Percentiles rank a stretch among this genome's conserved stretches.
phyloP scores from a whole-genome alignment of 2,113 vertebrate species.

The Orientallactaga bullata region DNA sequence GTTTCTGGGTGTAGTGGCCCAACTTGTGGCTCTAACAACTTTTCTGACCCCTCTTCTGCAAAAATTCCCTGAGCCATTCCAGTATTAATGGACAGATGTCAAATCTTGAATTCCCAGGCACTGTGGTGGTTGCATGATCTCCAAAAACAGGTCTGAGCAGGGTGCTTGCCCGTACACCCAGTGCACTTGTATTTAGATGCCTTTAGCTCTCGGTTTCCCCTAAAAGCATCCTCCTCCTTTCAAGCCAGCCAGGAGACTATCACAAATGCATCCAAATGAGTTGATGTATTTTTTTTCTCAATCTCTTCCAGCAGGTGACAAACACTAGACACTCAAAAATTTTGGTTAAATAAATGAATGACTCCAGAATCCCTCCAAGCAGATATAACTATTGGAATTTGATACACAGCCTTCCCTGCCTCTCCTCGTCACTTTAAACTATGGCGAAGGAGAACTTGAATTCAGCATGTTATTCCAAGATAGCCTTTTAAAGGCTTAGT shows the following conservation, averaged over 20 bases:
- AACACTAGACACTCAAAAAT: not conserved
- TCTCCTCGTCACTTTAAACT: not conserved
- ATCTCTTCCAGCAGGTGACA: not conserved
- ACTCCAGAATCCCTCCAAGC: not conserved
- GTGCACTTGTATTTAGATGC: not conserved
- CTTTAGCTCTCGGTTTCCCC: not conserved
- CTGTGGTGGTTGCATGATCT: not conserved
- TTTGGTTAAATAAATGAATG: not conserved
- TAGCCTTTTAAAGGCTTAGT: not conserved
- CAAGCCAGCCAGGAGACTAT: not conserved
- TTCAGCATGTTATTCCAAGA: not conserved
- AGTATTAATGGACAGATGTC: not conserved
- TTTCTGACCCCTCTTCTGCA: too few species aligned
- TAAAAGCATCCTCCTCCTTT: not conserved
- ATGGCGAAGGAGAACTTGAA: not conserved
- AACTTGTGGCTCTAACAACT: too few species aligned
- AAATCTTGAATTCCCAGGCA: not conserved
- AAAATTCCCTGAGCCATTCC: too few species aligned
- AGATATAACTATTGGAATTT: not conserved
- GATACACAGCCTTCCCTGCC: not conserved
- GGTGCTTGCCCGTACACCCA: not conserved
- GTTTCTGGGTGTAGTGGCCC: too few species aligned
- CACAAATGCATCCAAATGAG: not conserved
- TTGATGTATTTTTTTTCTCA: not conserved
- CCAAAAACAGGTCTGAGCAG: not conserved